Evolutionary conservation across 2,888 invertebrate species (phyloP).

Genomic region (Harpalus rubripes): DNA sequence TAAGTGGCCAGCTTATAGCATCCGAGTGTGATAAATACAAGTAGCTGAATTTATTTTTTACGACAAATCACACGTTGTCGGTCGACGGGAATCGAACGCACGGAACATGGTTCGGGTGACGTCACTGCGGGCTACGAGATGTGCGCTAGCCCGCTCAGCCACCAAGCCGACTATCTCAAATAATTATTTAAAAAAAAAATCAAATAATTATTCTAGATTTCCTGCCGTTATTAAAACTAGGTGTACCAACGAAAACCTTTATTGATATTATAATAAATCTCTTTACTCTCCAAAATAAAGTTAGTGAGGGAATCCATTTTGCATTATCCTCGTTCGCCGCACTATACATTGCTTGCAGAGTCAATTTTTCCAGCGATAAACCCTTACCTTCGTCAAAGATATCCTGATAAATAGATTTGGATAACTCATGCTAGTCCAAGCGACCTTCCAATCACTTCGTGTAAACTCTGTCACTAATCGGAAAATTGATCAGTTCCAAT

Average conservation of each 20-base stretch:
- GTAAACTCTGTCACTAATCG: conserved; percentile 27
- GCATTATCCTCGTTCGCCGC: conserved; percentile 8
- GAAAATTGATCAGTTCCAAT: conserved; percentile 29
- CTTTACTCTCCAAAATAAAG: not conserved
- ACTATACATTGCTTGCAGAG: not conserved
- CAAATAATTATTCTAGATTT: no score
- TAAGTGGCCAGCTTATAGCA: no score
- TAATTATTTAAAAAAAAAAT: no score
- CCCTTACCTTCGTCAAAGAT: conserved; percentile 21
- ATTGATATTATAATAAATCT: not conserved
- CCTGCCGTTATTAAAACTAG: not conserved
- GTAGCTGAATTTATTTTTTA: no score
- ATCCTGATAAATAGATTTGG: conserved; percentile 24
- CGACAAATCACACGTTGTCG: no score
- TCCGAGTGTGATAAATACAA: no score
- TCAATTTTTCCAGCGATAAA: conserved; percentile 6
- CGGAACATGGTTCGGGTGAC: no score
- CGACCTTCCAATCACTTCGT: conserved; percentile 25
- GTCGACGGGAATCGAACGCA: no score
- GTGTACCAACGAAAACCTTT: not conserved
- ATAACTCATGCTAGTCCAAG: conserved; percentile 15
- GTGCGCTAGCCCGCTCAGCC: no score
- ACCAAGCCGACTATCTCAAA: no score
- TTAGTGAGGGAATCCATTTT: not conserved
- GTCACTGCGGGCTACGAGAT: no score